Evolutionary conservation across 1,140 invertebrate species (phyloP).

Genomic region (Aethina tumida): DNA sequence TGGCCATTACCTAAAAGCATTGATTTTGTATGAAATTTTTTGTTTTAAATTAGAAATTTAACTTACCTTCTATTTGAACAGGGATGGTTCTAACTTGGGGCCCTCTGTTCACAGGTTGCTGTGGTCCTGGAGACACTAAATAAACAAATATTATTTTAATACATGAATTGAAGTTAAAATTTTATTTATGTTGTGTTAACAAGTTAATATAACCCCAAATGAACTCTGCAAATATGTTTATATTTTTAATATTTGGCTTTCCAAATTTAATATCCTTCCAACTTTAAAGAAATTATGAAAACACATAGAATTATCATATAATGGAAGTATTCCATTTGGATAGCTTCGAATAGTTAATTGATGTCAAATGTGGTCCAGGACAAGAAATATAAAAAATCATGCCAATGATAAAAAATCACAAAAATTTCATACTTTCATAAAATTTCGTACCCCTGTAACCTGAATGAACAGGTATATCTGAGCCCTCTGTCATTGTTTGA

Average conservation of each 20-base stretch:
- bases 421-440: neutral
- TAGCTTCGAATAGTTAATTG: constrained; percentile 1
- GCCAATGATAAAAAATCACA: constrained; percentile 1
- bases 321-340: too few relatives aligned
- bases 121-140: constrained; percentile 14
- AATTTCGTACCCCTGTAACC: neutral
- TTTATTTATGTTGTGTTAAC: too few relatives aligned
- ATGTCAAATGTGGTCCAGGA: neutral
- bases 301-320: too few relatives aligned
- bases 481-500: constrained; percentile 47
- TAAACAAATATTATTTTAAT: too few relatives aligned
- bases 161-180: too few relatives aligned
- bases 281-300: too few relatives aligned
- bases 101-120: constrained; percentile 5
- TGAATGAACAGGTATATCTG: constrained; percentile 3
- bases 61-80: constrained; percentile 31
- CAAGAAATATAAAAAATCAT: neutral
- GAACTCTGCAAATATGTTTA: too few relatives aligned
- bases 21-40: too few relatives aligned
- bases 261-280: too few relatives aligned
- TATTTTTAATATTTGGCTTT: too few relatives aligned
- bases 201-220: too few relatives aligned
- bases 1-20: constrained; percentile 31
- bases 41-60: neutral
- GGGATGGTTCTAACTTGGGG: constrained; percentile 28